Evolutionary conservation across 2,888 invertebrate species (phyloP).

Genomic region (Helobdella robusta): DNA sequence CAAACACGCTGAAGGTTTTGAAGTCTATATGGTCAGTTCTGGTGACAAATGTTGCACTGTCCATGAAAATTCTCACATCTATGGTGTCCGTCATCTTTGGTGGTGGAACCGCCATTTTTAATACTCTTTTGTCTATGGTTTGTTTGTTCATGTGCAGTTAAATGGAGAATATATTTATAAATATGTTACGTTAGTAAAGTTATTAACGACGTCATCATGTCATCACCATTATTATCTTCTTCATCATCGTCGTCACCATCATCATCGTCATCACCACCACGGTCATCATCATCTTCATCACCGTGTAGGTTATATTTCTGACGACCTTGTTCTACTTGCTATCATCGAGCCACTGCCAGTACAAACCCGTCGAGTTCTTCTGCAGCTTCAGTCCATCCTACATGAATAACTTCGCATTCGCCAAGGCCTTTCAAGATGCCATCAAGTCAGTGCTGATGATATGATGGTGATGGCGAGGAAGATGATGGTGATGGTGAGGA

Average conservation of each 20-base stretch:
- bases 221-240: too few relatives aligned
- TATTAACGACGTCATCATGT: too few relatives aligned
- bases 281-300: too few relatives aligned
- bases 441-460: constrained; percentile 45
- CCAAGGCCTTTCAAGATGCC: constrained; percentile 51
- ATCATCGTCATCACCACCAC: too few relatives aligned
- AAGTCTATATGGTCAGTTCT: constrained; percentile 79
- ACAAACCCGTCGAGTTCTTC: constrained; percentile 83
- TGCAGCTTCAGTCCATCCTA: constrained; percentile 63
- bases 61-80: constrained; percentile 74
- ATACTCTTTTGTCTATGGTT: constrained; percentile 48
- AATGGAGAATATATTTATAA: too few relatives aligned
- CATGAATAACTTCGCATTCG: constrained; percentile 38
- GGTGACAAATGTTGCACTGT: constrained; percentile 80
- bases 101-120: constrained; percentile 49
- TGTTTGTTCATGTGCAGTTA: constrained; percentile 36
- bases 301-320: constrained; percentile 91
- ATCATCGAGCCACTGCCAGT: constrained; percentile 71
- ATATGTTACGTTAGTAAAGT: too few relatives aligned
- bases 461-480: background rate
- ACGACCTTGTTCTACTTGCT: constrained; percentile 91
- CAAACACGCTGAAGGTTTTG: too few relatives aligned
- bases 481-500: too few relatives aligned
- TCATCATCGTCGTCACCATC: too few relatives aligned
- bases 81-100: constrained; percentile 75